Evolutionary conservation across 1,140 invertebrate genomes (phyloP).

Genomic region (Polypedilum vanderplanki): DNA sequence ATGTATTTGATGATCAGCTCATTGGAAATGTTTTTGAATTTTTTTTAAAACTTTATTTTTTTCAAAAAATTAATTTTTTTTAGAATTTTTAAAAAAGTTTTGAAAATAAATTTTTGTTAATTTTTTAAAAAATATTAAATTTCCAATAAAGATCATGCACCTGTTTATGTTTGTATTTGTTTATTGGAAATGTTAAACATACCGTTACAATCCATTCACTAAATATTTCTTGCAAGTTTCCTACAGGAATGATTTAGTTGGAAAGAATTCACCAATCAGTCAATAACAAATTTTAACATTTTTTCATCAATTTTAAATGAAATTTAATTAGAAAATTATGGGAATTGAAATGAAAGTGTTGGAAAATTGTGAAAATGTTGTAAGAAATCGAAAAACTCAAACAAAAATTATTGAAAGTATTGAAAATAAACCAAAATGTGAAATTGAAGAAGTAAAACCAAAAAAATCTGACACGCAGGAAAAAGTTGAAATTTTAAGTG

Average conservation of each 20-base stretch:
- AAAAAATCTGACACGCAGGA: neutral
- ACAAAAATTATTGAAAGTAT: neutral
- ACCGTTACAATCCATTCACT: neutral
- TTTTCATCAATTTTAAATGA: conserved; percentile 14
- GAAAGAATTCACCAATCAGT: conserved; percentile 1
- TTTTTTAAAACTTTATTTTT: too few relatives aligned
- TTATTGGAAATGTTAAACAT: neutral
- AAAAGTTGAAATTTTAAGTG: neutral
- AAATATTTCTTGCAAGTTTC: neutral
- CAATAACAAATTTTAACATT: neutral
- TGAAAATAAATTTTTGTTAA: too few relatives aligned
- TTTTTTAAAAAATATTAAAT: too few relatives aligned
- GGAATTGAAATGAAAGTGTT: neutral
- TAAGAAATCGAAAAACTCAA: neutral
- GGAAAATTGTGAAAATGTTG: neutral
- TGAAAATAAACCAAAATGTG: neutral
- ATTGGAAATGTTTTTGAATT: too few relatives aligned
- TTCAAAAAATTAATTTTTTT: too few relatives aligned
- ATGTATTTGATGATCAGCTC: too few relatives aligned
- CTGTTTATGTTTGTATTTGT: too few relatives aligned
- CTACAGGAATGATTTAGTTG: neutral
- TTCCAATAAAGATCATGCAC: too few relatives aligned
- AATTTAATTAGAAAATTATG: conserved; percentile 12
- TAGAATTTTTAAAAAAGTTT: too few relatives aligned
- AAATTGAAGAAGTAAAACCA: neutral